These are phyloP conservation scores for Eilema griseolum DNA, from an alignment of 2,888 invertebrate genomes.

Conservation along the genomic window DNA sequence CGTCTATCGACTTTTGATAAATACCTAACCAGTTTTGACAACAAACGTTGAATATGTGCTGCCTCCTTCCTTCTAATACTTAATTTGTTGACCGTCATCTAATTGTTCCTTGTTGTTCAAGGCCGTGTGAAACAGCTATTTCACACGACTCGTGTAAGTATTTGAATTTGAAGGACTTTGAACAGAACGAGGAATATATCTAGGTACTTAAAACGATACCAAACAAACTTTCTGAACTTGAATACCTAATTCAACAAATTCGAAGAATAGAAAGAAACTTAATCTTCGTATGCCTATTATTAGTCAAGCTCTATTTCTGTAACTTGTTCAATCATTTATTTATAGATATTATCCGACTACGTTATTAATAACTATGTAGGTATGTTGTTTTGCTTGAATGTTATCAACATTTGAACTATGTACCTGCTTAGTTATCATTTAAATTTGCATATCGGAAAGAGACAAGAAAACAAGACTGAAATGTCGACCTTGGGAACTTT, in stretches of 20 bases:
- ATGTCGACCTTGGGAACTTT: conserved; percentile 6
- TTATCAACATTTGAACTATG: conserved; percentile 7
- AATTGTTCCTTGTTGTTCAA: background rate
- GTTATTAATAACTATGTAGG: conserved; percentile 12
- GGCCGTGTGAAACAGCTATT: background rate
- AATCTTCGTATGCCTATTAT: too few species aligned
- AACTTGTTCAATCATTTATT: conserved; percentile 9
- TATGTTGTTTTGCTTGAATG: conserved; percentile 2
- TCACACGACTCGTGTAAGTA: background rate
- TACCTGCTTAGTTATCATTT: conserved; percentile 8
- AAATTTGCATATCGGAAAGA: background rate
- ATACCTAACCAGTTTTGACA: background rate
- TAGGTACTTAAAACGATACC: background rate
- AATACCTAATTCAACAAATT: background rate
- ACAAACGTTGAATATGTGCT: background rate
- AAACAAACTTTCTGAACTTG: background rate
- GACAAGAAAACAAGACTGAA: conserved; percentile 1
- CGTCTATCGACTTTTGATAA: background rate
- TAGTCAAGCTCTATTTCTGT: conserved; percentile 6
- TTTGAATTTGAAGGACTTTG: background rate
- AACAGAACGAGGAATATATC: background rate
- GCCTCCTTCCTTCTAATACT: background rate
- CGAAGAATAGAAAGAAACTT: too few species aligned
- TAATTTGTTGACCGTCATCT: background rate
- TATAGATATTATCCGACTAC: conserved; percentile 13